phyloP scores from a whole-genome alignment of 2,797 vertebrate genomes.

The Aselliscus stoliczkanus region DNA sequence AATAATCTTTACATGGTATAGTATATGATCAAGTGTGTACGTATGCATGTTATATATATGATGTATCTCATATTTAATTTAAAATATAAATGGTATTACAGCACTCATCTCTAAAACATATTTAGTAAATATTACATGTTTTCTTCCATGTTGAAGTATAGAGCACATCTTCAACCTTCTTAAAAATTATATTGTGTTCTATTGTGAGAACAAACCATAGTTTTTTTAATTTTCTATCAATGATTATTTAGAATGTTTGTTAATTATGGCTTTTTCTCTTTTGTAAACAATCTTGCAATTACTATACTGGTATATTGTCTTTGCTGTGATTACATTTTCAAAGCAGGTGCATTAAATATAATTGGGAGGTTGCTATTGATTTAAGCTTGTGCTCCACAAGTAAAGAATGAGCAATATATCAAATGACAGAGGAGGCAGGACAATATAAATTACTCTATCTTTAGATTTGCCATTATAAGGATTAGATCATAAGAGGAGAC shows the following conservation, averaged over 20 bases:
- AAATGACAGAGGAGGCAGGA: neutral
- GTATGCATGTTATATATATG: neutral
- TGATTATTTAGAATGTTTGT: neutral
- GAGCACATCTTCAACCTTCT: neutral
- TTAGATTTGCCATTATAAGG: neutral
- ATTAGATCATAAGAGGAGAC: neutral
- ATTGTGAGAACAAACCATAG: neutral
- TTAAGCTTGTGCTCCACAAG: neutral
- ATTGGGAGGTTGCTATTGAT: neutral
- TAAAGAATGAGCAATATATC: neutral
- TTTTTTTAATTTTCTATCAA: neutral
- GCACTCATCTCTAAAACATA: neutral
- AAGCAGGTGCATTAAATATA: neutral
- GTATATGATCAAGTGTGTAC: neutral
- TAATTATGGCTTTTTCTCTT: neutral
- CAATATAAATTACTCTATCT: neutral
- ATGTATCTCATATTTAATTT: neutral
- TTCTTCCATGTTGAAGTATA: neutral
- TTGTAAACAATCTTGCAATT: neutral
- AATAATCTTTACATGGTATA: neutral
- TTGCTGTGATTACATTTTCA: conserved; percentile 2
- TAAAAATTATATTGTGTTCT: neutral
- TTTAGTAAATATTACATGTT: neutral
- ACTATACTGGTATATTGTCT: neutral
- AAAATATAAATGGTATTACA: neutral